Percentiles rank a stretch among this genome's conserved stretches.
These are phyloP conservation scores for Octopus sinensis DNA, from an alignment of 1,140 invertebrate species.

Conservation along the genomic window DNA sequence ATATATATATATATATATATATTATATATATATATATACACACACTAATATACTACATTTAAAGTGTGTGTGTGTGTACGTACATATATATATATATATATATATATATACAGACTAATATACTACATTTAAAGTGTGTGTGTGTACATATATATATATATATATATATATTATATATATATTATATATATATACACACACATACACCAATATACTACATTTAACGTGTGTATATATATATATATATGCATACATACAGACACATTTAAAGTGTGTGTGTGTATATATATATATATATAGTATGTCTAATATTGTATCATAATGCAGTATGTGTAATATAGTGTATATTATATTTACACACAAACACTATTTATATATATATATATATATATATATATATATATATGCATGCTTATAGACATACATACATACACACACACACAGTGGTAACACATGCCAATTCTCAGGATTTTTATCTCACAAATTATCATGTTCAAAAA, in stretches of 20 bases:
- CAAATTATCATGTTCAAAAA: no score
- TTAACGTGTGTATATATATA: not conserved
- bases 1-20: constrained; percentile 5
- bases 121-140: not conserved
- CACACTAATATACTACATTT: not conserved
- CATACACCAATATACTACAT: not conserved
- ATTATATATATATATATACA: constrained; percentile 2
- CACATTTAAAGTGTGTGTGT: not conserved
- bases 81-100: not conserved
- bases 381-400: not conserved
- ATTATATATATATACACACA: not conserved
- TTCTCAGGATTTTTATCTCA: no score
- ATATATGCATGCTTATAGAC: not conserved
- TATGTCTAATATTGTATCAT: not conserved
- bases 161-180: not conserved
- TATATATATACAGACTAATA: not conserved
- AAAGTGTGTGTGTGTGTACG: not conserved
- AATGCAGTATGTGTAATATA: not conserved
- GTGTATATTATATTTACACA: not conserved
- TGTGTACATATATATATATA: not conserved
- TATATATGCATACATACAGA: not conserved
- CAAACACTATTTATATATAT: not conserved
- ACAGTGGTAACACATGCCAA: not conserved
- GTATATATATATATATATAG: not conserved
- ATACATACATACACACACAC: not conserved